Evolutionary conservation across 1,140 invertebrate genomes (phyloP), one percentile per base, ranked within the genome.

Genomic region (Drosophila hydei): DNA sequence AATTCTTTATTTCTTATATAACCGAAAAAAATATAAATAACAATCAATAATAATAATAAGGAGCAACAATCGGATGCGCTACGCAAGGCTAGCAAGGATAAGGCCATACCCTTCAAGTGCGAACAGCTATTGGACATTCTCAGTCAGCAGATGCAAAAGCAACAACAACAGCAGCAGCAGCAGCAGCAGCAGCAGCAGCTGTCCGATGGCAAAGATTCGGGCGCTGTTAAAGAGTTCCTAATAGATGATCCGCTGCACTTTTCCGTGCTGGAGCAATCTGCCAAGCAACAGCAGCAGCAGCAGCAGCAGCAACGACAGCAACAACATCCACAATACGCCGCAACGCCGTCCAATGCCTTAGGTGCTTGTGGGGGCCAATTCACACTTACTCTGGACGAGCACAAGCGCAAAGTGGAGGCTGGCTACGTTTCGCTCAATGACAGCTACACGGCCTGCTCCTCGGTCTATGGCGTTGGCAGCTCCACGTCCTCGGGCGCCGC

Each of bases 371-470:
- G 64, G n/a, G 42, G 42, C 5, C 56, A 59, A 0, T 74, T 61
- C 1, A 40, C 40, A 0, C n/a, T 71, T 1, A 52, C 27, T 0
- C 3, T 75, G 14, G 83, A 81, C 8, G 70, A 84, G 40, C 65
- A 72, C 19, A 78, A 71, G 43, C 83, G 68, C 45, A 79, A 62
- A 52, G 40, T 88, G 21, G 83, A 87, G 11, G 25, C 83, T 9
- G 75, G 77, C 8, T 87, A 81, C 27, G 83, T 87, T 2, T 88
- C 83, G 23, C 64, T 87, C 0, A 87, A 81, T 18, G 81, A 87
- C 45, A 78, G 69, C 51, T 87, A 87, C n/a, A 75, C 81, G 19
- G 83, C 81, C 23, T 87, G 81, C 23, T 87, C 81, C 3, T 87
- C 84, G 1, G 84, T 88, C 9, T 88, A 79, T 38, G 80, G 80